Conservation (phyloP, 1,140 invertebrate genomes). For the Diorhabda sublineata region DNA sequence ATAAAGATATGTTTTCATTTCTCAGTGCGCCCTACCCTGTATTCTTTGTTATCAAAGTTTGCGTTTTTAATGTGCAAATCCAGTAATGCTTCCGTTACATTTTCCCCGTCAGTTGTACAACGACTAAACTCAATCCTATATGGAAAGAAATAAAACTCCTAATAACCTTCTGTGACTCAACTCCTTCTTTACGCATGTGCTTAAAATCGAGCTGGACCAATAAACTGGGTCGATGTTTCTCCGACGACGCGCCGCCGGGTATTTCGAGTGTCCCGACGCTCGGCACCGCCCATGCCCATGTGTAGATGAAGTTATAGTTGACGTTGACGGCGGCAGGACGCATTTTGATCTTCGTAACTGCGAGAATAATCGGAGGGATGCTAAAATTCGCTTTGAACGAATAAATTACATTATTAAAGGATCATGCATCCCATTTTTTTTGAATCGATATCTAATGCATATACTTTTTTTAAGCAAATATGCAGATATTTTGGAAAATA, state of each 20-base stretch:
- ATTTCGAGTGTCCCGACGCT: background rate
- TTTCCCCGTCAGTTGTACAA: background rate
- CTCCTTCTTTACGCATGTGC: background rate
- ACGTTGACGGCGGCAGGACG: background rate
- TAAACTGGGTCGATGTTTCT: background rate
- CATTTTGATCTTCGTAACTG: background rate
- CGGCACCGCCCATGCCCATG: background rate
- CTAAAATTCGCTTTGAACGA: background rate
- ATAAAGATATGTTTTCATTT: too few species aligned
- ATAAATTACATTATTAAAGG: background rate
- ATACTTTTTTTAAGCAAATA: too few species aligned
- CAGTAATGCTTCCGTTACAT: background rate
- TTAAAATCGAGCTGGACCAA: background rate
- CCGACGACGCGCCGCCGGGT: background rate
- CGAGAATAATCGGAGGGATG: background rate
- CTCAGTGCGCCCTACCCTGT: too few species aligned
- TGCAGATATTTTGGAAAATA: too few species aligned
- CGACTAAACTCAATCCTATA: background rate
- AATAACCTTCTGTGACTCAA: background rate
- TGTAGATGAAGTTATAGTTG: background rate
- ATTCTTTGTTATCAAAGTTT: too few species aligned
- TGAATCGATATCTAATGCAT: too few species aligned
- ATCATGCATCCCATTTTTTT: background rate
- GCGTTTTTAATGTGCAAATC: too few species aligned
- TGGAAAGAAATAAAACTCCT: background rate